Conservation (phyloP, 2,888 invertebrate genomes). For the Tetragonula carbonaria region DNA sequence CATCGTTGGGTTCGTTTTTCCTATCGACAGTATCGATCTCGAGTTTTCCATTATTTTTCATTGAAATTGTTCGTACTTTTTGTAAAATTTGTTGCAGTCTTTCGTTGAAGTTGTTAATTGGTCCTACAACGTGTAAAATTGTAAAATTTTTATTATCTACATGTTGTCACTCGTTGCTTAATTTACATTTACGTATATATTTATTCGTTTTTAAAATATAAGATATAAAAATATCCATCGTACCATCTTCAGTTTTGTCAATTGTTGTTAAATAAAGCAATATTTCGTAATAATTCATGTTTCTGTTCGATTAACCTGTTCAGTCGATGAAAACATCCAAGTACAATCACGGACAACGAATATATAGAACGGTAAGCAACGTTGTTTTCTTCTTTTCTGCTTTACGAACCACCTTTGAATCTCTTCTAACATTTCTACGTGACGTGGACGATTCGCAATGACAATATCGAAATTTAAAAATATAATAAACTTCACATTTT, state of each 20-base stretch:
- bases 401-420: no score
- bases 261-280: slow-evolving; percentile 62
- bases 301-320: slow-evolving; percentile 6
- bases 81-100: slow-evolving; percentile 73
- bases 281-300: slow-evolving; percentile 71
- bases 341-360: background rate
- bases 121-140: slow-evolving; percentile 70
- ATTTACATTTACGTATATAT: background rate
- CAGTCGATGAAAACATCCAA: background rate
- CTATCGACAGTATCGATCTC: slow-evolving; percentile 76
- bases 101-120: slow-evolving; percentile 70
- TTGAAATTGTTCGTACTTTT: slow-evolving; percentile 79
- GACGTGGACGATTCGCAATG: no score
- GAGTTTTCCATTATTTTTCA: slow-evolving; percentile 82
- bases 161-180: background rate
- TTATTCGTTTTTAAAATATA: background rate
- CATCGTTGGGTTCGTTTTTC: slow-evolving; percentile 39
- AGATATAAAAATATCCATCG: slow-evolving; percentile 2
- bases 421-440: no score
- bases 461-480: no score
- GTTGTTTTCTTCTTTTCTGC: no score
- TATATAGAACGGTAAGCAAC: background rate
- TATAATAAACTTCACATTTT: no score
- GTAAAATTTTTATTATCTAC: background rate
- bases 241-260: slow-evolving; percentile 62